Evolutionary conservation across 2,888 invertebrate species (phyloP), one percentile per base, ranked within the genome.

Genomic region (Eulithis prunata): DNA sequence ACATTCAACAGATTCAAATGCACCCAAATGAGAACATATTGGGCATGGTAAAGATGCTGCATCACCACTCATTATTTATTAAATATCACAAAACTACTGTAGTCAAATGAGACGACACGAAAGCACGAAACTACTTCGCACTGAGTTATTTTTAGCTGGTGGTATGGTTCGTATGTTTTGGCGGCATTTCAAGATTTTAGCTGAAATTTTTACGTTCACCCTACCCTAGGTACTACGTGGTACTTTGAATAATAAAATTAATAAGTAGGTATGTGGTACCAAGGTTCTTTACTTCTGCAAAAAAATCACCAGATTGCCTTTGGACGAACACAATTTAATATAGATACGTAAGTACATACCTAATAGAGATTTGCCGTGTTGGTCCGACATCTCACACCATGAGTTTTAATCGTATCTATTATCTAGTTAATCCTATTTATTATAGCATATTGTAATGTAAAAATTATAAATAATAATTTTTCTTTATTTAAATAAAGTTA

Each of bases 21-120:
- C 85, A 73, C 91, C 95, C 70, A 95, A 94, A 81, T 96, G 95
- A 62, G 95, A 94, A 88, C 97, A 97, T 81, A 97, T 87, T 43
- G 97, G 97, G 85, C 97, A 97, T 64, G 96, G 92, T 73, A 97
- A 93, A 62, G 95, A 89, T 70, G 92, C 91, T 80, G 94, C 93
- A 80, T 93, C 91, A 68, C 86, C 91, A 89, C 91, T 91, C 93
- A 93, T 93, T 76, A 32, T 75, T 57, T 51, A 36, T 60, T 59
- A 63, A 6, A 53, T n/a, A 65, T 62, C 55, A 57, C 38, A 21
- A 28, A 41, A 14, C 13, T 58, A 28, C 14, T 41, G 52, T 47
- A 62, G 57, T 52, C 45, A 36, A 10, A 14, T 21, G 14, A 12
- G 8, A 58, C 57, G 38, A 53, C 57, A 54, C 58, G 49, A 57